Evolutionary conservation across 2,888 invertebrate species (phyloP).

Genomic region (Caenorhabditis auriculariae): DNA sequence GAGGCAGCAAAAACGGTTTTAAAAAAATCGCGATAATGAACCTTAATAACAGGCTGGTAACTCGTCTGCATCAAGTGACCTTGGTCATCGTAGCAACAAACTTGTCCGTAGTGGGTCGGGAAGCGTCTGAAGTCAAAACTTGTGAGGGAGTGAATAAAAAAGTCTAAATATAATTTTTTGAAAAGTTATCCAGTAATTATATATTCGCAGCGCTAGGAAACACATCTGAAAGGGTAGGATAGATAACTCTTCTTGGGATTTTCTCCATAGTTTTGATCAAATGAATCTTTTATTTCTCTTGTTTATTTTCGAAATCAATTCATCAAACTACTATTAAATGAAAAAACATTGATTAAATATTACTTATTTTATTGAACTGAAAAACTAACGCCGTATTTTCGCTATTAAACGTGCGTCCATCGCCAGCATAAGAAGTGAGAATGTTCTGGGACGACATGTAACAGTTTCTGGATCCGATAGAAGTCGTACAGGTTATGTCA

Average conservation of each 20-base stretch:
- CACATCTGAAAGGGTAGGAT: neutral
- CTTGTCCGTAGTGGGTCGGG: conserved; percentile 74
- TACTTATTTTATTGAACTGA: too few relatives aligned
- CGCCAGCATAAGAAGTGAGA: conserved; percentile 54
- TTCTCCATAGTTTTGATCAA: neutral
- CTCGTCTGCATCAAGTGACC: conserved; percentile 87
- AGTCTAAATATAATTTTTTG: too few relatives aligned
- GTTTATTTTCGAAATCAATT: neutral
- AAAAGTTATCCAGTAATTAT: too few relatives aligned
- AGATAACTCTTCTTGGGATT: neutral
- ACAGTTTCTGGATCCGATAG: conserved; percentile 87
- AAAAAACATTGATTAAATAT: neutral
- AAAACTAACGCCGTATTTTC: conserved; percentile 37
- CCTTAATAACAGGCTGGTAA: conserved; percentile 75
- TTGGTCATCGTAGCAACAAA: conserved; percentile 93
- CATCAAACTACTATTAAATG: neutral
- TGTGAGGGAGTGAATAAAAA: neutral
- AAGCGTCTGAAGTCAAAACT: conserved; percentile 44
- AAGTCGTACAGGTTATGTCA: conserved; percentile 75
- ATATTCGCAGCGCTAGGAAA: too few relatives aligned
- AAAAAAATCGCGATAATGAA: too few relatives aligned
- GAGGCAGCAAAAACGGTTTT: too few relatives aligned
- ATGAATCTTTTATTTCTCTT: neutral
- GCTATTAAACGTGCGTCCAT: conserved; percentile 29
- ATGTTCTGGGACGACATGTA: conserved; percentile 62